phyloP scores from a whole-genome alignment of 2,113 vertebrate genomes.

The Dicrurus megarhynchus region DNA sequence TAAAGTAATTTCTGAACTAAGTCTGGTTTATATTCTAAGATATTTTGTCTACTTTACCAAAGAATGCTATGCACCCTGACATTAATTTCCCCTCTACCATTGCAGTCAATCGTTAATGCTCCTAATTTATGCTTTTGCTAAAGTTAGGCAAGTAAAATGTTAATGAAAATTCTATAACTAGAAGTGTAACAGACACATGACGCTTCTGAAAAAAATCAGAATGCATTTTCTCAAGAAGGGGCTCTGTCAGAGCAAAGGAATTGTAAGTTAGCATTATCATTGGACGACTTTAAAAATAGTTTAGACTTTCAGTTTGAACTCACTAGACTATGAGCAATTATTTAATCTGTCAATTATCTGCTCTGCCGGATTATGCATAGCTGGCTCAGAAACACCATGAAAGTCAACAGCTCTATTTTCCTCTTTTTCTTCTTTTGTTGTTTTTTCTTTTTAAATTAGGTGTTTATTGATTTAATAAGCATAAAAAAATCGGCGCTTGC shows the following conservation, averaged over 20 bases:
- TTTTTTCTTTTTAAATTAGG: background rate
- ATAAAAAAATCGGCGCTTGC: background rate
- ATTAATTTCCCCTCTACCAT: background rate
- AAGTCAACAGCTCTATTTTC: background rate
- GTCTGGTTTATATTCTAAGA: background rate
- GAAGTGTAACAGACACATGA: background rate
- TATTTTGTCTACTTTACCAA: background rate
- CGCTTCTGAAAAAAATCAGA: background rate
- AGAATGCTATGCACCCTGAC: background rate
- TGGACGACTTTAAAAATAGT: background rate
- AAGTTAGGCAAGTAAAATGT: background rate
- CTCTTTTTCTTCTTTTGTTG: background rate
- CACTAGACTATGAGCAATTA: background rate
- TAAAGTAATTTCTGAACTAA: constrained; percentile 39
- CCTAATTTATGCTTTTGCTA: background rate
- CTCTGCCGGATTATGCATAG: background rate
- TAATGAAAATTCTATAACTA: background rate
- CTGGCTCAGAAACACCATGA: background rate
- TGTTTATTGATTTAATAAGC: background rate
- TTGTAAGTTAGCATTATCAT: background rate
- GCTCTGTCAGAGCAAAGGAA: background rate
- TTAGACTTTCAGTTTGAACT: background rate
- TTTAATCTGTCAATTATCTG: background rate
- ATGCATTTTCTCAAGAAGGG: background rate
- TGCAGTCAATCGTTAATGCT: background rate